Conservation (phyloP, 2,113 vertebrate genomes). For the Pelobates fuscus region DNA sequence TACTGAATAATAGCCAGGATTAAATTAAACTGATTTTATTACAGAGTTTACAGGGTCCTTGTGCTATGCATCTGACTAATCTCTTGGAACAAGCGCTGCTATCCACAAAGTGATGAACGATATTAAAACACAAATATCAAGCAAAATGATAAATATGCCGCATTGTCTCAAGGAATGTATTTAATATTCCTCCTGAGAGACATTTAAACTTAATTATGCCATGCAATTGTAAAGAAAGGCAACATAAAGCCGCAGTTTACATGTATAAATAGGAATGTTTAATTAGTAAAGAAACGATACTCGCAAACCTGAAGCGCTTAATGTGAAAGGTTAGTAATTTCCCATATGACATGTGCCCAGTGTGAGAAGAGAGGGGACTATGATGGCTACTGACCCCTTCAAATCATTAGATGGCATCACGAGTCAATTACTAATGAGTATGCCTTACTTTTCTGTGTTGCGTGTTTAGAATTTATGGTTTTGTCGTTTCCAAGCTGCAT, state of each 20-base stretch:
- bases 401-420: background rate
- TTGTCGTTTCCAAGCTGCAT: no score
- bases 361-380: background rate
- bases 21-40: slow-evolving; percentile 68
- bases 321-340: background rate
- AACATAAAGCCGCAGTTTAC: slow-evolving; percentile 6
- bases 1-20: slow-evolving; percentile 70
- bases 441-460: no score
- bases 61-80: slow-evolving; percentile 69
- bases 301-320: background rate
- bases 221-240: background rate
- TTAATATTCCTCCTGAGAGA: slow-evolving; percentile 8
- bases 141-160: slow-evolving; percentile 7
- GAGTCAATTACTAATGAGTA: no score
- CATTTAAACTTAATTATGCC: slow-evolving; percentile 14
- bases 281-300: slow-evolving; percentile 27
- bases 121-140: slow-evolving; percentile 29
- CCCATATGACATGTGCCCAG: background rate
- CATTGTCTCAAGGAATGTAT: slow-evolving; percentile 30
- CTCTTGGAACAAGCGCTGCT: slow-evolving; percentile 70
- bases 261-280: slow-evolving; percentile 19
- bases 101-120: slow-evolving; percentile 64
- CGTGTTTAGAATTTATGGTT: no score
- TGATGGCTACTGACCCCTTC: background rate
- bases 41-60: slow-evolving; percentile 69